Base-by-base conservation (phyloP, 2,113 vertebrate species). In the Eptatretus burgeri region DNA sequence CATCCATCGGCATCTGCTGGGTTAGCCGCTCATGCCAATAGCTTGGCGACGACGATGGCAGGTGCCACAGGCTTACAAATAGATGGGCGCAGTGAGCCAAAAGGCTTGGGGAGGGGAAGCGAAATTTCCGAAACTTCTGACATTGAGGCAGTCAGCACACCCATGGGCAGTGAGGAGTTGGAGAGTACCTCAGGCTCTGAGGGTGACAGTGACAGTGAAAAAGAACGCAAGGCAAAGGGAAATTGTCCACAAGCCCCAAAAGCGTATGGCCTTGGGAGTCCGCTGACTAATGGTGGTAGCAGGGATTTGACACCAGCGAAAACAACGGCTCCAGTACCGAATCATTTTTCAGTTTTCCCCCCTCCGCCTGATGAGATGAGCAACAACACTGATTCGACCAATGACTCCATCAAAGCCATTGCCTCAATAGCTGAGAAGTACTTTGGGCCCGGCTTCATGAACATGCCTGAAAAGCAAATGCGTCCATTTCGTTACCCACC, bases 351-450 rank as follows among this genome's bases (percentile, higher is more conserved):
- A 88, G 68, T 87, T 87, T 73, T 81, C 85, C 67, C 93, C 64
- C 89, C 88, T 8, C 86, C 91, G 0, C 89, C 85, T 0, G 84
- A 94, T 50, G 91, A 93, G 70, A 87, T 93, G 75, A 79, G 85
- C 62, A 80, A 82, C 0, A 73, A 83, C 49, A 72, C 81, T 0
- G 77, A 78, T 1, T 79, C 79, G 2, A 76, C 87, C 1, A 88
- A 85, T 14, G 91, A 98, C 78, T 98, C 91, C 49, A 98, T 98
- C 68, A 98, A 96, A 77, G 91, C 91, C 27, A 98, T 98, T 0
- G 91, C 91, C 10, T 96, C 89, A 70, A 96, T 98, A 4, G 91
- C 91, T 0, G 91, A 98, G 77, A 94, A 96, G 66, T 98, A 98
- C 74, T 98, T 98, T 17, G 91, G 91, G 51, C 83, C 91, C 1